These are phyloP conservation scores for Azemiops feae DNA, from an alignment of 2,113 vertebrate species.

Conservation along the genomic window DNA sequence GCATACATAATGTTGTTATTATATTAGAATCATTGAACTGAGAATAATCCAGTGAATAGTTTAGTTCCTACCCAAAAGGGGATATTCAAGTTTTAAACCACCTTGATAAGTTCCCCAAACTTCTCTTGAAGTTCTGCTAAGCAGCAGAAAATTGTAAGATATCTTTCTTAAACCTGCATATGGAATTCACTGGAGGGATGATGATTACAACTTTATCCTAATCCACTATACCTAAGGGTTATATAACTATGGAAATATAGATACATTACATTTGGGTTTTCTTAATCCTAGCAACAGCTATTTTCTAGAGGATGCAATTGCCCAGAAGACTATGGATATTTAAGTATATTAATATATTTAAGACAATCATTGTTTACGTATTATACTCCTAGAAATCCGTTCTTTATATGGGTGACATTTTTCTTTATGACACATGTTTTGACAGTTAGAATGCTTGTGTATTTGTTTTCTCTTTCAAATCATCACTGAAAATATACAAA, in stretches of 20 bases:
- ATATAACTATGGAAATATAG: background rate
- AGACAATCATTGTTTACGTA: background rate
- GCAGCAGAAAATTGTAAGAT: background rate
- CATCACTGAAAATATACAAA: background rate
- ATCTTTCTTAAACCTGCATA: background rate
- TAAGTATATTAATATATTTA: background rate
- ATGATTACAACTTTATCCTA: background rate
- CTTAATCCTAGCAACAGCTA: background rate
- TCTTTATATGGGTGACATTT: background rate
- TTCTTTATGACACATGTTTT: background rate
- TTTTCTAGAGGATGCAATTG: background rate
- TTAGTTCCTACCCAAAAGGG: background rate
- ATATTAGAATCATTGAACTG: background rate
- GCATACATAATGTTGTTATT: background rate
- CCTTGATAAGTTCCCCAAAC: background rate
- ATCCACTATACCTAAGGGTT: background rate
- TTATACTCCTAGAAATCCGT: background rate
- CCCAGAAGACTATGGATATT: background rate
- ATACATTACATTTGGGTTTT: background rate
- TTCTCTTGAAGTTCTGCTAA: background rate
- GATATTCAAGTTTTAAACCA: background rate
- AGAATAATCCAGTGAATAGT: background rate
- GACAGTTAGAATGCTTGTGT: background rate
- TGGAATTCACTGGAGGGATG: background rate
- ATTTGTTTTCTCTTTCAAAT: background rate